Evolutionary conservation across 2,797 vertebrate species (phyloP), one percentile per base, ranked within the genome.

Genomic region (Molossus alvarezi): DNA sequence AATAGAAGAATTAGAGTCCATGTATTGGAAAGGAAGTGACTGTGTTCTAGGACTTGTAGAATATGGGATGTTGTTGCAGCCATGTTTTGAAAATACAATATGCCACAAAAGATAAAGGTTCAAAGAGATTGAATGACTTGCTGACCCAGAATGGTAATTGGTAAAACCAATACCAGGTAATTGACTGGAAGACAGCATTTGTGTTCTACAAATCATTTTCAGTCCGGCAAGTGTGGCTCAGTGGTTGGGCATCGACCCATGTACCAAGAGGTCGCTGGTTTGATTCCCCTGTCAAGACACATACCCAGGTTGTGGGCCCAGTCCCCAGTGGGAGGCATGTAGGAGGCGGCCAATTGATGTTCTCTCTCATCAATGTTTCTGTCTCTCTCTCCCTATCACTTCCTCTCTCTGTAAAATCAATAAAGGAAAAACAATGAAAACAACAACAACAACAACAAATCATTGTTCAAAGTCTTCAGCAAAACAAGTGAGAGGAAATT

Each of bases 31-130:
- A 79, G 11, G 48, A 33, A 12, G 11, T 79, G 25, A 6, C 33
- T 57, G 3, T 72, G 6, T 86, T 91, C 45, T n/a, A 81, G 25
- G 27, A 6, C 9, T 4, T 76, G 9, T 67, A 21, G 3, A 1
- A 82, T 62, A 51, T 33, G 6, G 17, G 57, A 57, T 57, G 62
- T 79, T 89, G 5, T 64, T 91, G 82, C 9, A 91, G 29, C 9
- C 45, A 55, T 85, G 29, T 60, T 81, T 90, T 29, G 12, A 83
- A 96, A 77, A 58, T 95, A 65, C 6, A 88, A 15, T 60, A 77
- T 51, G 15, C 18, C 23, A 73, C 62, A 97, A 73, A 91, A 88
- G 11, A 17, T 75, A 80, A 76, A 92, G 12, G 33, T 75, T 94
- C 64, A 65, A 75, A 72, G 45, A 86, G 12, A 62, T 20, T 45